Conservation (phyloP, 2,797 vertebrate species). For the Novumbra hubbsi region DNA sequence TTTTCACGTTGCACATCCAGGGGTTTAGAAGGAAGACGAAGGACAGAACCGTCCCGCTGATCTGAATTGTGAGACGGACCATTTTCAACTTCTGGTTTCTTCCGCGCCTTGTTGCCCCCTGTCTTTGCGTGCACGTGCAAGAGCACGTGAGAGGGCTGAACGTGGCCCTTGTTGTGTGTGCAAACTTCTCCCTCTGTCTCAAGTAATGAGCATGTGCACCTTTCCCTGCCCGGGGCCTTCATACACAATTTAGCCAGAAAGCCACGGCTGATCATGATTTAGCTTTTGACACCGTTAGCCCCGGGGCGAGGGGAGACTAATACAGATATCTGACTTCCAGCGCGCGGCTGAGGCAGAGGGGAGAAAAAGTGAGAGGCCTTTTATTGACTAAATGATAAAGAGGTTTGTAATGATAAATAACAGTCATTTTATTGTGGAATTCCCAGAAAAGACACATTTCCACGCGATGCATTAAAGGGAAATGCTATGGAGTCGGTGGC, state of each 20-base stretch:
- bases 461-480: constrained; percentile 85
- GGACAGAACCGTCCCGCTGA: constrained; percentile 18
- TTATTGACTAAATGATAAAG: constrained; percentile 99
- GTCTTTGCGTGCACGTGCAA: constrained; percentile 31
- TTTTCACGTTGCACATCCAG: background rate
- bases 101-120: background rate
- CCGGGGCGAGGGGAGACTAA: constrained; percentile 94
- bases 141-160: constrained; percentile 50
- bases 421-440: constrained; percentile 99
- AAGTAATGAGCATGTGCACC: constrained; percentile 99
- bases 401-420: constrained; percentile 99
- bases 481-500: constrained; percentile 79
- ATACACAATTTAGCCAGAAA: constrained; percentile 99
- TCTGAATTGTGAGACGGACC: constrained; percentile 29
- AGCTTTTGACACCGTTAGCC: constrained; percentile 99
- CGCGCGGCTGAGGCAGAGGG: constrained; percentile 85
- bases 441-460: constrained; percentile 99
- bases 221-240: constrained; percentile 95
- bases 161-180: constrained; percentile 72
- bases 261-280: constrained; percentile 99
- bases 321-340: constrained; percentile 99
- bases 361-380: constrained; percentile 89
- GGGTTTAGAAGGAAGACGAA: background rate
- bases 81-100: background rate
- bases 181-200: constrained; percentile 87